Base-by-base conservation (phyloP, 2,113 vertebrate species). In the Coreoperca whiteheadi region DNA sequence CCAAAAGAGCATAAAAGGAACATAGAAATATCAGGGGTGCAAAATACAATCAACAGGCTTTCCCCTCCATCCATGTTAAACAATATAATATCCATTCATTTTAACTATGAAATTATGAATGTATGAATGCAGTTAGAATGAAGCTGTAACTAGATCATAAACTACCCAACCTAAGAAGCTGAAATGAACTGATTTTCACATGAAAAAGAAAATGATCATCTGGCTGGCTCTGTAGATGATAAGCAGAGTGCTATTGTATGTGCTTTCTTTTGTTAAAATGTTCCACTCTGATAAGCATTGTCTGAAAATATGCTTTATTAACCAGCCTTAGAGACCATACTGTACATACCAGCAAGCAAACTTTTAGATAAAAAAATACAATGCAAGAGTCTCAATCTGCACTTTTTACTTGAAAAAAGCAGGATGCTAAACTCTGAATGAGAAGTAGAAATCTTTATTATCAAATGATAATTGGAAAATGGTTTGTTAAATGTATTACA, bases 231-330 rank as follows among this genome's bases (percentile, higher is more conserved):
- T 61, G n/a, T 10, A 46, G 77, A 77, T 1, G 11, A 75, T 79
- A 71, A 82, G 60, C 1, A 11, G 39, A 10, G n/a, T 9, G 64
- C 60, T 14, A 3, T 14, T 56, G 21, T 64, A 4, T 28, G 56
- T 5, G 51, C 57, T 59, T 68, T 83, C 39, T 60, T 54, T 16
- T 72, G 15, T 81, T 75, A 23, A 81, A 37, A 2, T n/a, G 46
- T 56, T 53, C 21, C 41, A 64, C 67, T 53, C 10, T 21, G 73
- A 83, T 83, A 63, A 72, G 59, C 48, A 53, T 53, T 67, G 30
- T 79, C 72, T 87, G n/a, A 54, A 80, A 80, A 20, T 46, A 34
- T 67, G 66, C 34, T 71, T 74, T 32, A 46, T 46, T 82, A 46
- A 25, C 8, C 8, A 25, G 63, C n/a, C 21, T 61, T 53, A 41